These are phyloP conservation scores for Eretmochelys imbricata DNA, from an alignment of 2,113 vertebrate species.

Conservation along the genomic window DNA sequence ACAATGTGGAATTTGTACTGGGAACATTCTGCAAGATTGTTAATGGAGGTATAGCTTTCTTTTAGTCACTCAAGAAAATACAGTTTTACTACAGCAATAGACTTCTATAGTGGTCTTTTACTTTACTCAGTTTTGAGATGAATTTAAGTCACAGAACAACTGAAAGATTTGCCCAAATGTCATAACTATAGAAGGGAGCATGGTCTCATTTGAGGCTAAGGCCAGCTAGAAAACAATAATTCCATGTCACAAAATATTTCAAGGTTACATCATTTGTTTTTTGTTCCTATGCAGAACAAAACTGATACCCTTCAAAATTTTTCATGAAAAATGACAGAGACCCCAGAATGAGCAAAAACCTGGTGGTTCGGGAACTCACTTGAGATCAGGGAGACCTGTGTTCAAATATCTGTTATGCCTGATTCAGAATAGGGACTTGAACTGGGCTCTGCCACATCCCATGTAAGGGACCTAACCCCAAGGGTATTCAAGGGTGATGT, in stretches of 20 bases:
- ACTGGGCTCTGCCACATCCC: neutral
- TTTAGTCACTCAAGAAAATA: neutral
- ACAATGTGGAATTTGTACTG: neutral
- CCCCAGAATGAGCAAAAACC: neutral
- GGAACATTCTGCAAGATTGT: neutral
- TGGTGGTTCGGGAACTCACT: neutral
- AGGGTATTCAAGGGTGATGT: neutral
- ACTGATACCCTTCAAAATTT: neutral
- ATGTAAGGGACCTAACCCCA: neutral
- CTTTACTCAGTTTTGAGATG: neutral
- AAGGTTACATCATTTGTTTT: neutral
- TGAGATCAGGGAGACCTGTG: neutral
- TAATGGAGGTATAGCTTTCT: neutral
- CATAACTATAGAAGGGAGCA: neutral
- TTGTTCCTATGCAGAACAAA: neutral
- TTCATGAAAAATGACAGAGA: neutral
- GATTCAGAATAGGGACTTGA: neutral
- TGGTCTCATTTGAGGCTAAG: neutral
- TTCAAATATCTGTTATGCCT: neutral
- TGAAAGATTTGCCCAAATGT: neutral
- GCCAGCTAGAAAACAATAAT: neutral
- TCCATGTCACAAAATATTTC: neutral
- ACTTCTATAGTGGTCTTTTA: neutral
- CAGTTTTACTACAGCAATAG: neutral
- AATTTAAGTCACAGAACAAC: neutral